A percentile compares a stretch with the other conserved stretches of the same genome.
Conservation (phyloP, 2,888 invertebrate species). For the Cataglyphis cursor region DNA sequence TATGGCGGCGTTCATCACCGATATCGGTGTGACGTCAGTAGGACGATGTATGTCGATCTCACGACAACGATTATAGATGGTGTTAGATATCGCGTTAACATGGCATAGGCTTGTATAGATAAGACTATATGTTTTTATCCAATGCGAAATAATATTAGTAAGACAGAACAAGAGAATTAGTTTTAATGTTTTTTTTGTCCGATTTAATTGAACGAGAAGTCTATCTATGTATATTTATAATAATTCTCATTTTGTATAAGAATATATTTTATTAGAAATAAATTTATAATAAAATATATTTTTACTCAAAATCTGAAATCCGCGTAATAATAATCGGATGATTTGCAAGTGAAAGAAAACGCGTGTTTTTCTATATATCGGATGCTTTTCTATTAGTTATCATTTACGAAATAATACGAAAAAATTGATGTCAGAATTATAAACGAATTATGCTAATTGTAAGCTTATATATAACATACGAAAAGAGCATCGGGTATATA, state of each 20-base stretch:
- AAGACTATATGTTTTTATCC: not conserved
- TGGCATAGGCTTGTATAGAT: not conserved
- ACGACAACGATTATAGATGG: not conserved
- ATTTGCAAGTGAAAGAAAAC: not conserved
- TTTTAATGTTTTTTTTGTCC: not conserved
- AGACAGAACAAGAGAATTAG: not conserved
- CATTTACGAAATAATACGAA: not conserved
- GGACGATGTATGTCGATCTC: not conserved
- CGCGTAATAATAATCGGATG: not conserved
- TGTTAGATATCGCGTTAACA: not conserved
- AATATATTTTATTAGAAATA: no score
- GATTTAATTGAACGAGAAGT: not conserved
- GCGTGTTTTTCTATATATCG: not conserved
- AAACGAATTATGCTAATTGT: not conserved
- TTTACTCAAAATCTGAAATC: not conserved
- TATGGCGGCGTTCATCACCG: not conserved
- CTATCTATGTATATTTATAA: not conserved
- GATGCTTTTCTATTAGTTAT: not conserved
- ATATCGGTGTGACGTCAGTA: not conserved
- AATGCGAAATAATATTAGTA: not conserved
- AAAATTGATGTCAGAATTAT: not conserved
- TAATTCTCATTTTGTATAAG: no score
- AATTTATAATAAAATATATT: no score
- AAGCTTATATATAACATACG: conserved; percentile 36
- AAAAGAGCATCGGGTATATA: conserved; percentile 27